Evolutionary conservation across 2,113 vertebrate species (phyloP).

Genomic region (Lycocorax pyrrhopterus): DNA sequence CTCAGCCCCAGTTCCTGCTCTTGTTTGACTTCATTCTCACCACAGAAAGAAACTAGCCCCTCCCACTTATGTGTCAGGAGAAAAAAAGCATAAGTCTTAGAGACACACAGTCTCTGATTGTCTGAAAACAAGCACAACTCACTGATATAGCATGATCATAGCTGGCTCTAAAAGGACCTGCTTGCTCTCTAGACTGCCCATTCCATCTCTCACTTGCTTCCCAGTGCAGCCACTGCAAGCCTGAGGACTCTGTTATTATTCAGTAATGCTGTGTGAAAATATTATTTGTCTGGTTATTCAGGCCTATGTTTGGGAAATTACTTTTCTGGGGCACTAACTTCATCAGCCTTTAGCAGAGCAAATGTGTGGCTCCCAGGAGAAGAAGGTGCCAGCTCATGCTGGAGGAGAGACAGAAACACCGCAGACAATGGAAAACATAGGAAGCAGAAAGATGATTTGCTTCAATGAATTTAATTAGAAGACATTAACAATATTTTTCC

Average conservation of each 20-base stretch:
- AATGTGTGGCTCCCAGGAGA: background rate
- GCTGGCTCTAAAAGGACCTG: background rate
- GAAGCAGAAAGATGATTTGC: background rate
- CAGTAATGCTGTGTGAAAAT: background rate
- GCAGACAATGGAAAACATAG: background rate
- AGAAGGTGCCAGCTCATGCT: background rate
- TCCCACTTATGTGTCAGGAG: background rate
- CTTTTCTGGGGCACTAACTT: background rate
- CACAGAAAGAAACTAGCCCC: background rate
- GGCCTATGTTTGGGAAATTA: background rate
- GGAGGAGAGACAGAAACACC: background rate
- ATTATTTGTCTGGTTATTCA: background rate
- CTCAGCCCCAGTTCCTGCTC: background rate
- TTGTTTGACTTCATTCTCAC: background rate
- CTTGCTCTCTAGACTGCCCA: background rate
- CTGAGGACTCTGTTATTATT: background rate
- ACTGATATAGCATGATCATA: background rate
- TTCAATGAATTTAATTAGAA: background rate
- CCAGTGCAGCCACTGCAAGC: background rate
- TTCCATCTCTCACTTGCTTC: background rate
- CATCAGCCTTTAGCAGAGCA: background rate
- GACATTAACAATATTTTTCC: background rate
- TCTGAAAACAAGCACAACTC: background rate
- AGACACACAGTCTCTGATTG: background rate
- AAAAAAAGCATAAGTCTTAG: background rate